Evolutionary conservation across 2,888 invertebrate species (phyloP), one percentile per base, ranked within the genome.

Genomic region (Caenorhabditis sp.): DNA sequence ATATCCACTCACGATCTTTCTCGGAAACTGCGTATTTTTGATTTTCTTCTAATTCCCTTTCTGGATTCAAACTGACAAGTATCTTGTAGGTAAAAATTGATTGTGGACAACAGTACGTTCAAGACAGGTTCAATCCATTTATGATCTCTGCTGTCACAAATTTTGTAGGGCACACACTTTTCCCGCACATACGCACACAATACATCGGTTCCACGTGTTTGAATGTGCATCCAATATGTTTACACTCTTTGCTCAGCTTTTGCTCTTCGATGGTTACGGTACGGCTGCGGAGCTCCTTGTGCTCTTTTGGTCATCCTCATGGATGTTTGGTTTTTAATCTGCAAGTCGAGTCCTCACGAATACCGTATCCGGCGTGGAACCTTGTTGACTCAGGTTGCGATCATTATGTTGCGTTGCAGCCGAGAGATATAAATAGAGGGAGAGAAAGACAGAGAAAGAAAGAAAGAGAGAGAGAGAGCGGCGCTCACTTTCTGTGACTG

Each of bases 301-400:
- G 56, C 55, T 48, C 56, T 66, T 56, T 66, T 48, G 65, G 63
- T 24, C 32, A 17, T 27, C 6, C 41, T 24, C 17, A 45, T 24
- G 45, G 65, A 56, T 66, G 65, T 56, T 66, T 66, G 65, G 39
- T 66, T 63, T 63, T 32, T 41, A 55, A 56, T 65, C 63, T 20
- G 17, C 30, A n/a, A 41, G 53, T 30, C 22, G 27, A 17, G 26
- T 43, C 43, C 15, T 27, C 24, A n/a, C 35, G 35, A 22, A 35
- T 35, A 22, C 32, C 17, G 32, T 27, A 46, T 46, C 46, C 46
- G 26, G 11, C 15, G 27, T 8, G 2, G 48, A 30, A 24, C 22
- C 20, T 22, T 63, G 52, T 63, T 63, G 62, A 43, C 24, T 63
- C 62, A 63, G 55, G 37, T 17, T 39, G 32, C 52, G 55, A 58